These are phyloP conservation scores for Caenorhabditis elegans DNA, from an alignment of 1,140 invertebrate species.

Conservation along the genomic window WBcel235 BX284604.4:11873501-11874000, in stretches of 20 bases:
- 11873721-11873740: constrained; percentile 70
- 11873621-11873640: constrained; percentile 32
- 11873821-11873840: no score
- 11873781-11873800: background rate
- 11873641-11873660: background rate
- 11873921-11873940: no score
- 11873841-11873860: no score
- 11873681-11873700: background rate
- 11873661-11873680: constrained; percentile 5
- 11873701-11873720: constrained; percentile 67
- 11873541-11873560: constrained; percentile 11
- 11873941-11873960: no score
- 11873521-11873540: background rate
- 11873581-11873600: background rate
- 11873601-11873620: background rate
- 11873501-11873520: background rate
- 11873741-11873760: constrained; percentile 70
- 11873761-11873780: constrained; percentile 69
- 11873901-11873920: no score
- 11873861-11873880: no score
- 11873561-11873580: constrained; percentile 18
- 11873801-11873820: background rate
- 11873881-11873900: no score
- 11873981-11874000: background rate
- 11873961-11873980: background rate